A percentile compares a stretch with the other conserved stretches of the same genome.
These are phyloP conservation scores for Oscheius onirici DNA, from an alignment of 2,888 invertebrate genomes.

Conservation along the genomic window DNA sequence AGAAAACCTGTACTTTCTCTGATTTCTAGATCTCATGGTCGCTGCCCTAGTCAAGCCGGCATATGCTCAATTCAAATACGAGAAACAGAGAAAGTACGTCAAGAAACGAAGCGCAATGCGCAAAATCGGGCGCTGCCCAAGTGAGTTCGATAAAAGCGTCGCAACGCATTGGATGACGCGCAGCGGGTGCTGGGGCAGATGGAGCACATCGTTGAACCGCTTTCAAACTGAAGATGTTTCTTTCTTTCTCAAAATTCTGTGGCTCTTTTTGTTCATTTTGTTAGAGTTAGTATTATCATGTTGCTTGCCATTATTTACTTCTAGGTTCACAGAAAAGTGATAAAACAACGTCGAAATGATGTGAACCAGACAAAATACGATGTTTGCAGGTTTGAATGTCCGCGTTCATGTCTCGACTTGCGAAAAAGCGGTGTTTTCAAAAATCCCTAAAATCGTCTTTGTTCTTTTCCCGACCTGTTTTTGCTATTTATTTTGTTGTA, in stretches of 20 bases:
- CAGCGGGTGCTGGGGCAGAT: not conserved
- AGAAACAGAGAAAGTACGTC: not conserved
- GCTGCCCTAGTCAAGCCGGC: too few species aligned
- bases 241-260: not conserved
- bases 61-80: not conserved
- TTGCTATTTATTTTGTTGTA: too few species aligned
- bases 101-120: not conserved
- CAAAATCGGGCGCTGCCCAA: not conserved
- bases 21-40: too few species aligned
- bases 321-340: too few species aligned
- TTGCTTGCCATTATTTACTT: too few species aligned
- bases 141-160: not conserved
- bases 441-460: too few species aligned
- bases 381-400: too few species aligned
- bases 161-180: not conserved
- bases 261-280: not conserved
- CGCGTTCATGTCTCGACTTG: too few species aligned
- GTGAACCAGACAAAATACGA: too few species aligned
- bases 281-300: not conserved
- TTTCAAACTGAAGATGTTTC: not conserved
- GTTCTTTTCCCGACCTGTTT: too few species aligned
- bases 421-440: too few species aligned
- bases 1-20: slow-evolving; percentile 6
- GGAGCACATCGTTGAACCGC: not conserved
- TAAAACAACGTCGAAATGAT: too few species aligned